These are phyloP conservation scores for Leucosticte australis DNA, from an alignment of 2,113 vertebrate species.

Conservation along the genomic window DNA sequence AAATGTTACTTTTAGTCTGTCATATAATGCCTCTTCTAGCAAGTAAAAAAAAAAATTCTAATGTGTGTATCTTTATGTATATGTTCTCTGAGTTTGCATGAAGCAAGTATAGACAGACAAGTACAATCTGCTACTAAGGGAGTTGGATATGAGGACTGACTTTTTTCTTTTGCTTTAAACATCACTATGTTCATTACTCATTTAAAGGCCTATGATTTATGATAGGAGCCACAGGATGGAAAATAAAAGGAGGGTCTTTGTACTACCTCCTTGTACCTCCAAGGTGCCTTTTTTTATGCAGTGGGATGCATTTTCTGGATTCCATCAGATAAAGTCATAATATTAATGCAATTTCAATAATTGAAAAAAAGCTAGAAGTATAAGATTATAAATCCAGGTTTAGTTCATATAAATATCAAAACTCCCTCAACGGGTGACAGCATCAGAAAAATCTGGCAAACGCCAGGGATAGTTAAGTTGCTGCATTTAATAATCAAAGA, in stretches of 20 bases:
- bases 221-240: not conserved
- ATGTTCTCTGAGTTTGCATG: not conserved
- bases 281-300: not conserved
- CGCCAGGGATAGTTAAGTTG: not conserved
- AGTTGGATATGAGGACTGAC: not conserved
- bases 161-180: not conserved
- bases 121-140: not conserved
- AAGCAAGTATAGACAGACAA: not conserved
- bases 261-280: not conserved
- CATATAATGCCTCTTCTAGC: not conserved
- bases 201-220: not conserved
- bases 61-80: not conserved
- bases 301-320: not conserved
- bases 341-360: not conserved
- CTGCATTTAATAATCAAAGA: not conserved
- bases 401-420: not conserved
- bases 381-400: not conserved
- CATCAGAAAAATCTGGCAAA: not conserved
- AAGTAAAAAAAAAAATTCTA: not conserved
- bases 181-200: not conserved
- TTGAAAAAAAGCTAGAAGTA: not conserved
- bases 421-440: not conserved
- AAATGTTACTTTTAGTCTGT: constrained; percentile 33
- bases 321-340: not conserved
- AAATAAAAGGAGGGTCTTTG: not conserved